phyloP scores from a whole-genome alignment of 2,113 vertebrate genomes.

The Piaya cayana region DNA sequence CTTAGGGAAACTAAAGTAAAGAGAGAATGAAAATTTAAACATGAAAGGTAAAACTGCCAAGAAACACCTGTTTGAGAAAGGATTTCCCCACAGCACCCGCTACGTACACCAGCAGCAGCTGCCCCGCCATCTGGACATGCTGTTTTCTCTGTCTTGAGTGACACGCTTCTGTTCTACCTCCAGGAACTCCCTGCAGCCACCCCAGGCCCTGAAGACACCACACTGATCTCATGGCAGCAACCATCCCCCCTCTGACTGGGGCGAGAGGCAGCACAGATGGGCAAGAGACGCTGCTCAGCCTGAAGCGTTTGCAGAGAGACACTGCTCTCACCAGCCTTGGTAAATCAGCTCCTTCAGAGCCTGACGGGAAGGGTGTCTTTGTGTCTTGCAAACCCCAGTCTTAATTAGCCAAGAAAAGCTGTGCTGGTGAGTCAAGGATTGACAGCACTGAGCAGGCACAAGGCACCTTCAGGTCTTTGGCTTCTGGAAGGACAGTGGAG shows the following conservation, averaged over 20 bases:
- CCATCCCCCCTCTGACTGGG: rapidly evolving
- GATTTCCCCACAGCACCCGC: background rate
- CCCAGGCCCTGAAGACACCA: background rate
- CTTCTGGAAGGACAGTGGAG: background rate
- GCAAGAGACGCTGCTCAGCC: background rate
- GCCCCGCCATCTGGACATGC: background rate
- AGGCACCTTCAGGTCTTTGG: background rate
- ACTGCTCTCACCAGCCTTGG: background rate
- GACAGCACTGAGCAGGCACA: background rate
- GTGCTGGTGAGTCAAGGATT: background rate
- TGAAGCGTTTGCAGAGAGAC: background rate
- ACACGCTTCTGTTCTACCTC: background rate
- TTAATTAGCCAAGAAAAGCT: background rate
- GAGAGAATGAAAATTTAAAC: background rate
- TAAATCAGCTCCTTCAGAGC: background rate
- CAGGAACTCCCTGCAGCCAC: background rate
- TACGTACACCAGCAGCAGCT: background rate
- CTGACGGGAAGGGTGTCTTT: background rate
- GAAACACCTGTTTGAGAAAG: background rate
- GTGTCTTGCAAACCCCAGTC: background rate
- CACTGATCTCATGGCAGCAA: background rate
- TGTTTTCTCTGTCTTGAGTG: background rate
- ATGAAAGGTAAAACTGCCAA: background rate
- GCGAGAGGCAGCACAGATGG: background rate
- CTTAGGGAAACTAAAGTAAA: background rate